These are phyloP conservation scores for Heliornis fulica DNA, from an alignment of 2,113 vertebrate species.

Conservation along the genomic window DNA sequence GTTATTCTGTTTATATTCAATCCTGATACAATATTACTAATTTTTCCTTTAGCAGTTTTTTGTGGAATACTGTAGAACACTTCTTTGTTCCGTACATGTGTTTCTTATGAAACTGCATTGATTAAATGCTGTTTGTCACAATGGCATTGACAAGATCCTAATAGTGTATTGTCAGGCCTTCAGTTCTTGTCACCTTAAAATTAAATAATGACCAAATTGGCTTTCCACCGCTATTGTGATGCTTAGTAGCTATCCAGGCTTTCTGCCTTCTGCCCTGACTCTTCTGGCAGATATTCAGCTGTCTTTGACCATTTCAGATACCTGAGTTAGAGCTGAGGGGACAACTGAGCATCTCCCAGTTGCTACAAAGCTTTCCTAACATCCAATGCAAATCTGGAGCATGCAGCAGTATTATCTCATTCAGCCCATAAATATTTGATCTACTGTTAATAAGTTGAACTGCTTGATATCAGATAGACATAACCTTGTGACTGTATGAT, in stretches of 20 bases:
- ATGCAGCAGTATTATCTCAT: neutral
- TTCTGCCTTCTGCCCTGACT: neutral
- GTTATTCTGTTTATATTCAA: neutral
- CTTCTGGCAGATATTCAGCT: neutral
- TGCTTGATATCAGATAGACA: neutral
- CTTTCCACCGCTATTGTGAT: neutral
- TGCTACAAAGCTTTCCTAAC: neutral
- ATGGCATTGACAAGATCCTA: neutral
- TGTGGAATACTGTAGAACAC: neutral
- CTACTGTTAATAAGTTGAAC: neutral
- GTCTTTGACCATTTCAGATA: neutral
- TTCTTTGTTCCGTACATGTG: neutral
- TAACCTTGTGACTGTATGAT: neutral
- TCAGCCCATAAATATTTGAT: neutral
- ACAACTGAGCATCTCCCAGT: neutral
- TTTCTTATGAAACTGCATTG: neutral
- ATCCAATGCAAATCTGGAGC: neutral
- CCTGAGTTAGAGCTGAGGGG: neutral
- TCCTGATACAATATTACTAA: neutral
- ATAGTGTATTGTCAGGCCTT: neutral
- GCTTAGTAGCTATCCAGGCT: neutral
- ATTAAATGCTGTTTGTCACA: neutral
- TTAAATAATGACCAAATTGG: neutral
- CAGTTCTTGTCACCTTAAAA: neutral
- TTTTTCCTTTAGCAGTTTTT: neutral